Percentiles rank a stretch among this genome's conserved stretches.
Conservation (phyloP, 2,888 invertebrate genomes). For the Hololepta plana region DNA sequence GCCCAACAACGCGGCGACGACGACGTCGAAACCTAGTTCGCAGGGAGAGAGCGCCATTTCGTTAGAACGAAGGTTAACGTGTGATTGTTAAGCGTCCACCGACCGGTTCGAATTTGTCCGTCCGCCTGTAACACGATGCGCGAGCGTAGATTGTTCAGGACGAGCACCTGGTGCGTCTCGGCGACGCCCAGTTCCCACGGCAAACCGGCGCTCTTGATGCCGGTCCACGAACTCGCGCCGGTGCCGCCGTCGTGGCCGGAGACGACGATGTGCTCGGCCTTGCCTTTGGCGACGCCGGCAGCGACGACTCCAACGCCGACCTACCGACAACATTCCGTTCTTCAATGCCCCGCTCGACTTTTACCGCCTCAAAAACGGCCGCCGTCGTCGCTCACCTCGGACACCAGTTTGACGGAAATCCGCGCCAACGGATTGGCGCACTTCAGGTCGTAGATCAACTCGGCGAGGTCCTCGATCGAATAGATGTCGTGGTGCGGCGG, state of each 20-base stretch:
- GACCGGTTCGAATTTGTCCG: conserved; percentile 83
- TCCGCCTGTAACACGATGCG: conserved; percentile 92
- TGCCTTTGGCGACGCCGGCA: conserved; percentile 97
- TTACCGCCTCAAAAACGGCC: conserved; percentile 97
- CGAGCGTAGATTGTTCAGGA: conserved; percentile 80
- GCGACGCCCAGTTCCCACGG: conserved; percentile 98
- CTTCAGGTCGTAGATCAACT: conserved; percentile 95
- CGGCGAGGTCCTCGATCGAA: conserved; percentile 96
- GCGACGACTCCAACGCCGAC: conserved; percentile 98
- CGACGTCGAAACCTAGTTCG: conserved; percentile 85
- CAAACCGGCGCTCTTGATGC: conserved; percentile 92
- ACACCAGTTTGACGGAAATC: conserved; percentile 94
- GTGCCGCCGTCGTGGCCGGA: conserved; percentile 99
- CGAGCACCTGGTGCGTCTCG: conserved; percentile 94
- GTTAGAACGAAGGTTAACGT: too few relatives aligned
- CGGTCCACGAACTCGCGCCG: conserved; percentile 98
- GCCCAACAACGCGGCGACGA: conserved; percentile 87
- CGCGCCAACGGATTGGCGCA: conserved; percentile 90
- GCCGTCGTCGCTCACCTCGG: conserved; percentile 62
- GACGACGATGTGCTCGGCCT: conserved; percentile 96
- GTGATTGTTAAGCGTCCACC: too few relatives aligned
- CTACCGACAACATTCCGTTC: conserved; percentile 82
- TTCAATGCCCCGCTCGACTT: conserved; percentile 96
- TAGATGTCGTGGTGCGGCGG: conserved; percentile 99
- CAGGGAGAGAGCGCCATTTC: too few relatives aligned